Percentiles rank a stretch among this genome's conserved stretches.
Conservation (phyloP, 1,140 invertebrate genomes). For the Aphelinus certus region DNA sequence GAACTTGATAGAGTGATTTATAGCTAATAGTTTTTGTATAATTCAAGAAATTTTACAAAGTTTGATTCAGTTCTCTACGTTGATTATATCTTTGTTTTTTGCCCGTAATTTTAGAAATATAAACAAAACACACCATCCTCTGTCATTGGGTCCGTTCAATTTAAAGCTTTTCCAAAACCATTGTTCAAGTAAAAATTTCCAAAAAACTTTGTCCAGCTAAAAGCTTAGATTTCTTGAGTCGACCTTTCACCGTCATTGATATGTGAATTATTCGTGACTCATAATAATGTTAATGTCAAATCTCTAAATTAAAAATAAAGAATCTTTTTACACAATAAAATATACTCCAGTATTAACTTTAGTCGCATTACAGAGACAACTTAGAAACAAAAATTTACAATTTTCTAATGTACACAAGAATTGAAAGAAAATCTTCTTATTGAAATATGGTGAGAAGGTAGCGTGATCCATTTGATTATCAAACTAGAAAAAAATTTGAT, state of each 20-base stretch:
- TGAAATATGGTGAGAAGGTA: neutral
- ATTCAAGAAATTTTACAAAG: conserved; percentile 28
- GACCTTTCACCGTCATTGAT: conserved; percentile 47
- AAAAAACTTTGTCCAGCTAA: conserved; percentile 15
- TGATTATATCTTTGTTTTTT: conserved; percentile 40
- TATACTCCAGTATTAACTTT: neutral
- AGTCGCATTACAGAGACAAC: conserved; percentile 6
- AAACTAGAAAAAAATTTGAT: conserved; percentile 15
- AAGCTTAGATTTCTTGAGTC: conserved; percentile 13
- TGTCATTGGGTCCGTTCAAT: neutral
- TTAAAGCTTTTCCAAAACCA: conserved; percentile 45
- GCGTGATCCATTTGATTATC: neutral
- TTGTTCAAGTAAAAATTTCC: conserved; percentile 26
- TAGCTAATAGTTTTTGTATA: neutral
- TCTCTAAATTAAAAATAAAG: neutral
- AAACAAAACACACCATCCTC: conserved; percentile 9
- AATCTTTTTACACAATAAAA: conserved; percentile 16
- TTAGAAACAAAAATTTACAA: conserved; percentile 20
- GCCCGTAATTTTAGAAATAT: conserved; percentile 25
- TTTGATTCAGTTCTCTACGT: conserved; percentile 34
- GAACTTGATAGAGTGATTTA: conserved; percentile 26
- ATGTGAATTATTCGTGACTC: conserved; percentile 51
- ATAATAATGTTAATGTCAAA: neutral
- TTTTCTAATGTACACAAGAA: conserved; percentile 16
- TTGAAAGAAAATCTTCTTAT: too few species aligned